Evolutionary conservation across 2,797 vertebrate species (phyloP).

Genomic region (Macrochelys suwanniensis): DNA sequence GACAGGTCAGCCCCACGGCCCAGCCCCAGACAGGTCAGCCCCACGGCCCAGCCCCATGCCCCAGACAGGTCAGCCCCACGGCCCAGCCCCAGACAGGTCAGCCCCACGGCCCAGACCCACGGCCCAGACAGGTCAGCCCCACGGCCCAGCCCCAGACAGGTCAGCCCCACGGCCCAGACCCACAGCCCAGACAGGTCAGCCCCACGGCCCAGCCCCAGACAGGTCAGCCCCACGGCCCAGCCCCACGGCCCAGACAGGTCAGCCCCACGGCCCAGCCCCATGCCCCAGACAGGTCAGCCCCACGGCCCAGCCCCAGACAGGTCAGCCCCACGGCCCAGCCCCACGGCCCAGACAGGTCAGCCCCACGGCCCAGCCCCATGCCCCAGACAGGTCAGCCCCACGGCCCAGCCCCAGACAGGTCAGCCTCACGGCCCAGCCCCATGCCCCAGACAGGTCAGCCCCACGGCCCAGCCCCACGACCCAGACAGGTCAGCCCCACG

Average conservation of each 20-base stretch:
- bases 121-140: neutral
- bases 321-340: neutral
- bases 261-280: neutral
- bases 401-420: neutral
- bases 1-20: neutral
- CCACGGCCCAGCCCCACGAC: neutral
- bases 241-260: neutral
- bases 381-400: neutral
- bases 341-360: no score
- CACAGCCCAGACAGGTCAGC: neutral
- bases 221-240: neutral
- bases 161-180: fast-evolving
- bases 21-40: neutral
- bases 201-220: no score
- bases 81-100: no score
- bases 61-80: neutral
- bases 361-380: fast-evolving
- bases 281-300: no score
- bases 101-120: neutral
- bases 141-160: fast-evolving
- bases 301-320: no score
- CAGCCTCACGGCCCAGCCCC: no score
- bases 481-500: neutral
- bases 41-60: no score
- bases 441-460: no score